phyloP scores from a whole-genome alignment of 2,797 vertebrate species.

The Sphenodon punctatus region DNA sequence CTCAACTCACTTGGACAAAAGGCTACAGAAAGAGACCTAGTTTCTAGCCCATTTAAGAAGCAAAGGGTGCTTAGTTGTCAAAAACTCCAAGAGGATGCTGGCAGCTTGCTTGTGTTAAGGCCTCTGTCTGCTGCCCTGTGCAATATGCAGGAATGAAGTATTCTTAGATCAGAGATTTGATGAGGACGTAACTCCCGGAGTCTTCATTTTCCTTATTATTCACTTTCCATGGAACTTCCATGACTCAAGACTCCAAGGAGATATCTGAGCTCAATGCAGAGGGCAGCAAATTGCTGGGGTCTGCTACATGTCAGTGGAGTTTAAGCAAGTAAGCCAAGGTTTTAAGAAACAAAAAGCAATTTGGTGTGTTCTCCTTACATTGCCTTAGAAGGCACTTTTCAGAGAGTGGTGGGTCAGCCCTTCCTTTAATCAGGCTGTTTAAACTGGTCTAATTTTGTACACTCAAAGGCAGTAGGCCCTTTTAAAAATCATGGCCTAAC shows the following conservation, averaged over 20 bases:
- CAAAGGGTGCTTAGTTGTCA: conserved; percentile 30
- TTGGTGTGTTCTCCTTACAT: too few species aligned
- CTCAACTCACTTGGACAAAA: conserved; percentile 57
- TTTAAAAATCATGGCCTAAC: too few species aligned
- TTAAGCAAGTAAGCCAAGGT: accelerated
- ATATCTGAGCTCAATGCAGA: too few species aligned
- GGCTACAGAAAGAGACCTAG: conserved; percentile 32
- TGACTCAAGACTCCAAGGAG: not conserved
- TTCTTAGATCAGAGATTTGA: conserved; percentile 34
- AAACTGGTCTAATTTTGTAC: too few species aligned
- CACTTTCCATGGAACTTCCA: not conserved
- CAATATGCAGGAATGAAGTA: not conserved
- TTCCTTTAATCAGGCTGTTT: too few species aligned
- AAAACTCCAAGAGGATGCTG: not conserved
- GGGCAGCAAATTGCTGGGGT: too few species aligned
- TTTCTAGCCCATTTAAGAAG: conserved; percentile 41
- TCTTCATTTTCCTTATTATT: not conserved
- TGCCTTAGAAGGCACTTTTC: too few species aligned
- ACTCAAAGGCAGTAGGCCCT: too few species aligned
- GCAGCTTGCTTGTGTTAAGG: conserved; percentile 34
- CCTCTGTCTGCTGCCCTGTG: conserved; percentile 35
- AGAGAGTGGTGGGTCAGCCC: too few species aligned
- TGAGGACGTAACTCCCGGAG: not conserved
- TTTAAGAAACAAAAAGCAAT: too few species aligned
- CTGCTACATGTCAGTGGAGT: not conserved